A percentile compares a stretch with the other conserved stretches of the same genome.
Conservation (phyloP, 2,797 vertebrate species). For the Smutsia temminckii region DNA sequence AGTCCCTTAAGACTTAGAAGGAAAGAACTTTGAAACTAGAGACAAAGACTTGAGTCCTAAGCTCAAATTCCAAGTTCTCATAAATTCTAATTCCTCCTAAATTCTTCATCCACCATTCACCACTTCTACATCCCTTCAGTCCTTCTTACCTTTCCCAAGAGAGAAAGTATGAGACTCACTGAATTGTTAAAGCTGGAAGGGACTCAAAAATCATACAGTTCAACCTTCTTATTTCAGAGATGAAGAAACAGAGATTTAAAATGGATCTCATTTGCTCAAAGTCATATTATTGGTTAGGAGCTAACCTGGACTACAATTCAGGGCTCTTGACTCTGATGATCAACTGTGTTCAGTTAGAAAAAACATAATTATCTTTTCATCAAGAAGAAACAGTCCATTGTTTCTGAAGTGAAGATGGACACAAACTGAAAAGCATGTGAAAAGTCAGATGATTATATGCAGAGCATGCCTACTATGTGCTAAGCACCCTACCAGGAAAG, state of each 20-base stretch:
- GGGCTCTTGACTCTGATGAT: neutral
- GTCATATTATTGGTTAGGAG: slow-evolving; percentile 44
- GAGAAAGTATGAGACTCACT: slow-evolving; percentile 25
- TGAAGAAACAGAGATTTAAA: slow-evolving; percentile 47
- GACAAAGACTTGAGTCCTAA: neutral
- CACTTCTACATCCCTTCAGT: neutral
- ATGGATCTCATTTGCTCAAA: slow-evolving; percentile 13
- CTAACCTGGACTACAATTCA: neutral
- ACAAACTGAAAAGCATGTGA: slow-evolving; percentile 44
- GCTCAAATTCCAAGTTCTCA: neutral
- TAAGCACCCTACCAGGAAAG: neutral
- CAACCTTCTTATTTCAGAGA: slow-evolving; percentile 41
- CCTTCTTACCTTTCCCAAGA: slow-evolving; percentile 41
- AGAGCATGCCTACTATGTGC: neutral
- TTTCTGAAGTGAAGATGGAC: slow-evolving; percentile 59
- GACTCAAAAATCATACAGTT: slow-evolving; percentile 27
- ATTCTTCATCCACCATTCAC: neutral
- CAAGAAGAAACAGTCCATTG: slow-evolving; percentile 19
- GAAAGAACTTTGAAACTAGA: slow-evolving; percentile 35
- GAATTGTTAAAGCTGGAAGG: slow-evolving; percentile 14
- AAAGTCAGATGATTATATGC: neutral
- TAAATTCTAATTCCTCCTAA: neutral
- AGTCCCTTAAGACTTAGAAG: slow-evolving; percentile 36
- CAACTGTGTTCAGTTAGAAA: slow-evolving; percentile 15
- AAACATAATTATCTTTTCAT: neutral